A percentile compares a stretch with the other conserved stretches of the same genome.
These are phyloP conservation scores for Dryocosmus kuriphilus DNA, from an alignment of 2,888 invertebrate genomes.

Conservation along the genomic window DNA sequence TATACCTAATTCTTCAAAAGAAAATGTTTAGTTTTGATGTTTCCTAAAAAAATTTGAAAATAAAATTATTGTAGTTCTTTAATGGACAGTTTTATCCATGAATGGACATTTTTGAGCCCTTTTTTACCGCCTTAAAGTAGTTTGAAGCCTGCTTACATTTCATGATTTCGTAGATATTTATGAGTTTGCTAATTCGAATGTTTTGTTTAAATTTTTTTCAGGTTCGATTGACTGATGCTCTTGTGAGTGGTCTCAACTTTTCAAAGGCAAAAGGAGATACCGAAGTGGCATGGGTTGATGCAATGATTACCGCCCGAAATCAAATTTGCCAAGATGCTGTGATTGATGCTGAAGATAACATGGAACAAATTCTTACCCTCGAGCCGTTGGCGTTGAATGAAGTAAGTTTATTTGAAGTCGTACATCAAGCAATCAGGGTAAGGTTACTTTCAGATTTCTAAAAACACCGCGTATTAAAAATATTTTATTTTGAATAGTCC, in stretches of 20 bases:
- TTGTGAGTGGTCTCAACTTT: constrained; percentile 92
- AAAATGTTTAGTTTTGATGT: no score
- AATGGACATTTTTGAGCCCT: no score
- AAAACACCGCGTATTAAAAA: neutral
- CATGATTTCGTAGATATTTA: no score
- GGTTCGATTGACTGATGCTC: constrained; percentile 94
- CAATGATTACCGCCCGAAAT: constrained; percentile 82
- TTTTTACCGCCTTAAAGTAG: no score
- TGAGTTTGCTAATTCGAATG: constrained; percentile 19
- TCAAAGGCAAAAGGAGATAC: constrained; percentile 90
- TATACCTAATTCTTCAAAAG: no score
- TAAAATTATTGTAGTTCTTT: no score
- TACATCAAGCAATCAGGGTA: neutral
- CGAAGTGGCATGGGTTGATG: constrained; percentile 98
- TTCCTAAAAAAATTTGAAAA: no score
- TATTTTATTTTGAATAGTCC: neutral
- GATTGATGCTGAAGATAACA: constrained; percentile 78
- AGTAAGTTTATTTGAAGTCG: constrained; percentile 58
- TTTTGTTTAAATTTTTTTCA: constrained; percentile 69
- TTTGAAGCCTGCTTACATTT: no score
- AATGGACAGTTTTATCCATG: no score
- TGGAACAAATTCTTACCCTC: constrained; percentile 82
- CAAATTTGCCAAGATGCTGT: constrained; percentile 80
- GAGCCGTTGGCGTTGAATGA: constrained; percentile 82
- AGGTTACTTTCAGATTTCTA: neutral